Evolutionary conservation across 2,113 vertebrate species (phyloP).

Genomic region (Archocentrus centrarchus): DNA sequence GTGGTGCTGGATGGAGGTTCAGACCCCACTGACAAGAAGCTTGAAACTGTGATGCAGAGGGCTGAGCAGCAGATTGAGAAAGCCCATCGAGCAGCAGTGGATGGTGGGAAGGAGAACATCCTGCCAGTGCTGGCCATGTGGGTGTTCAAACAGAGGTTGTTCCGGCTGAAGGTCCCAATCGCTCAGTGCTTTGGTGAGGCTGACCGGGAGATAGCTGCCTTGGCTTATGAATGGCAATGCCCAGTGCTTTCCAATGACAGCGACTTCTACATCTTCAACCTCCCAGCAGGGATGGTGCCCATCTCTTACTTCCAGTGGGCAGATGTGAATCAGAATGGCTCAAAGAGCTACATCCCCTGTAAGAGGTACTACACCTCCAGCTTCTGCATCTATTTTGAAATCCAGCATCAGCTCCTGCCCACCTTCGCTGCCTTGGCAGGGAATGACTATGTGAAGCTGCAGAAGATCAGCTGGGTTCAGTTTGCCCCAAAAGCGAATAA

Average conservation of each 20-base stretch:
- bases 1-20: constrained; percentile 88
- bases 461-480: constrained; percentile 25
- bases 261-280: constrained; percentile 89
- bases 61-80: constrained; percentile 68
- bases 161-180: constrained; percentile 78
- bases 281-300: constrained; percentile 84
- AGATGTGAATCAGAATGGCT: neutral
- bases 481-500: constrained; percentile 40
- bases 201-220: constrained; percentile 84
- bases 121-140: constrained; percentile 79
- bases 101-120: constrained; percentile 8
- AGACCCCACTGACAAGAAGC: constrained; percentile 82
- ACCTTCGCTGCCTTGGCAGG: constrained; percentile 85
- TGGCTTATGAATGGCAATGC: constrained; percentile 88
- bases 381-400: constrained; percentile 80
- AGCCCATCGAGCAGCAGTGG: constrained; percentile 73
- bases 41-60: constrained; percentile 71
- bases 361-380: constrained; percentile 71
- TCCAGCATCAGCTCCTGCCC: constrained; percentile 80
- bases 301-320: constrained; percentile 84
- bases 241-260: constrained; percentile 88
- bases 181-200: constrained; percentile 87
- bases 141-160: constrained; percentile 85
- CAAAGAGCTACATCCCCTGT: constrained; percentile 76
- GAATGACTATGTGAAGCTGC: constrained; percentile 81